Evolutionary conservation across 2,888 invertebrate species (phyloP).

Genomic region (Drosophila borborema): DNA sequence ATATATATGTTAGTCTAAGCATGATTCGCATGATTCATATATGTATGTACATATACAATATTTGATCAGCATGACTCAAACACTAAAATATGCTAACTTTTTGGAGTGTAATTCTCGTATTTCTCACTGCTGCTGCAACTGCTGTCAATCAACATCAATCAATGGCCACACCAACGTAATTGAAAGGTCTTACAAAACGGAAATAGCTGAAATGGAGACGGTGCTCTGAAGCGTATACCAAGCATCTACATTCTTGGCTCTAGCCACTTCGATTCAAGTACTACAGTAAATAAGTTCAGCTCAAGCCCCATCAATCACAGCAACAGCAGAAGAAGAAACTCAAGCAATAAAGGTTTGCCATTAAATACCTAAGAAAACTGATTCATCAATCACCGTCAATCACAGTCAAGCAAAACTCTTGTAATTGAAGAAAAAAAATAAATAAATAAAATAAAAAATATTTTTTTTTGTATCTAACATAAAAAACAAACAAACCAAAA

Average conservation of each 20-base stretch:
- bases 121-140: conserved; percentile 27
- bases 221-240: conserved; percentile 87
- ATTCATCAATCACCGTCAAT: conserved; percentile 20
- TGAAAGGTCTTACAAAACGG: conserved; percentile 87
- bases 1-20: not conserved
- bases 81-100: conserved; percentile 33
- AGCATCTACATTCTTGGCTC: conserved; percentile 23
- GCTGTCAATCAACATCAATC: conserved; percentile 17
- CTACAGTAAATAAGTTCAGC: conserved; percentile 34
- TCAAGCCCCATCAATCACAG: conserved; percentile 13
- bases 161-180: not conserved
- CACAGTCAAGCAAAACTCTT: not conserved
- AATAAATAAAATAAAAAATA: not conserved
- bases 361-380: not conserved
- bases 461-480: conserved; percentile 1
- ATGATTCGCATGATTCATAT: conserved; percentile 32
- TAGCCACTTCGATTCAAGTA: conserved; percentile 21
- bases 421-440: not conserved
- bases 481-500: not conserved
- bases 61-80: too few species aligned
- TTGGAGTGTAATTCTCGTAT: conserved; percentile 18
- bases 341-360: not conserved
- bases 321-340: not conserved
- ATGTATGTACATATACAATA: not conserved
- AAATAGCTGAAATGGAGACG: conserved; percentile 96